Conservation (phyloP, 2,797 vertebrate genomes). For the Pagetopsis macropterus region DNA sequence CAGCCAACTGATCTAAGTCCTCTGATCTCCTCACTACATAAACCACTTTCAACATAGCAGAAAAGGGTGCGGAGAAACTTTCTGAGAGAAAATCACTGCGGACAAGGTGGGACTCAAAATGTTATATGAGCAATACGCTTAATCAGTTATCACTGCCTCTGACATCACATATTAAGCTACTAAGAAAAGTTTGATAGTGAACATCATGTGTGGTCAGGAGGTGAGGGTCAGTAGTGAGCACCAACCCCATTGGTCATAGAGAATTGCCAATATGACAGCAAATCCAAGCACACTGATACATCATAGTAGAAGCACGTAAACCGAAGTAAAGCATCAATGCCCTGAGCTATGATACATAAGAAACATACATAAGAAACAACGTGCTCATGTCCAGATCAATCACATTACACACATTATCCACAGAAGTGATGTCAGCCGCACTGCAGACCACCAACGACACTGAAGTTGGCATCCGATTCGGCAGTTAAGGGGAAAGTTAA, state of each 20-base stretch:
- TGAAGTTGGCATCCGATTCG: no score
- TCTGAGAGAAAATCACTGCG: background rate
- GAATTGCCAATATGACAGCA: background rate
- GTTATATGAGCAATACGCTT: background rate
- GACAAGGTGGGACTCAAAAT: background rate
- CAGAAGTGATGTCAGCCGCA: background rate
- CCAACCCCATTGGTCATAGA: background rate
- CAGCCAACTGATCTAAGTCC: background rate
- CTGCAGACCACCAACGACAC: no score
- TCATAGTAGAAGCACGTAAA: background rate
- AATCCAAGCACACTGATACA: background rate
- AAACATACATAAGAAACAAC: constrained; percentile 2
- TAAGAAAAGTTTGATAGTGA: background rate
- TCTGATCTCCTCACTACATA: background rate
- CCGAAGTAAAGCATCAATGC: background rate
- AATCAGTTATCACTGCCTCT: background rate
- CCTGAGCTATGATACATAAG: no score
- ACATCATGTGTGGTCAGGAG: background rate
- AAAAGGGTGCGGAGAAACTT: background rate
- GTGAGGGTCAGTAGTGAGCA: background rate
- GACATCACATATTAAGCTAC: background rate
- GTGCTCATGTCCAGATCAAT: background rate
- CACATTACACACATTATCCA: background rate
- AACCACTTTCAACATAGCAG: background rate
- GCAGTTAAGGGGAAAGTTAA: no score